Conservation (phyloP, 2,797 vertebrate species). For the Melanotaenia parkinsoni region DNA sequence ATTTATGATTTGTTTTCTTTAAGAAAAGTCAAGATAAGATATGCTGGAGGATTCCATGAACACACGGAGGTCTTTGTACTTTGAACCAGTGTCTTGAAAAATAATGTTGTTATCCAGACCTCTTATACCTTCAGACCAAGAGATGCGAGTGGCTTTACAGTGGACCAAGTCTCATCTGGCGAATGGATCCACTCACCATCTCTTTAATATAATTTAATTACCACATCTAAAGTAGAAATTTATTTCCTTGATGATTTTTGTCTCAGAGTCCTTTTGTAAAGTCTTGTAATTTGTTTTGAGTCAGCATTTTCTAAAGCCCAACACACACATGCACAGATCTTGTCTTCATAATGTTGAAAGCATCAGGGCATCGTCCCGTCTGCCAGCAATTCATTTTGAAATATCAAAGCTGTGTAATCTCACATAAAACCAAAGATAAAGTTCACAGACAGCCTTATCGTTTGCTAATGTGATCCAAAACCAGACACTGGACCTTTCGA, state of each 20-base stretch:
- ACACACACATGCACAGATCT: constrained; percentile 6
- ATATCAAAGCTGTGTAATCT: constrained; percentile 59
- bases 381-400: constrained; percentile 64
- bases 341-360: constrained; percentile 62
- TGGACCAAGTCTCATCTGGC: not conserved
- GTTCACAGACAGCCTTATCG: constrained; percentile 62
- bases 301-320: constrained; percentile 39
- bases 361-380: constrained; percentile 50
- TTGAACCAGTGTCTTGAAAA: constrained; percentile 70
- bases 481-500: not conserved
- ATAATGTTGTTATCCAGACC: constrained; percentile 52
- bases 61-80: constrained; percentile 52
- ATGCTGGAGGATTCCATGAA: constrained; percentile 26
- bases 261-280: not conserved
- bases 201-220: not conserved
- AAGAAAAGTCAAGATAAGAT: constrained; percentile 65
- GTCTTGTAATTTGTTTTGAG: constrained; percentile 20
- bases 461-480: constrained; percentile 28
- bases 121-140: not conserved
- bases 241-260: constrained; percentile 2
- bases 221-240: not conserved
- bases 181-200: not conserved
- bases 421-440: constrained; percentile 55
- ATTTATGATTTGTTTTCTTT: constrained; percentile 37
- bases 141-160: not conserved